A percentile compares a stretch with the other conserved stretches of the same genome.
These are phyloP conservation scores for Dynastes hyllus DNA, from an alignment of 2,888 invertebrate genomes.

Conservation along the genomic window DNA sequence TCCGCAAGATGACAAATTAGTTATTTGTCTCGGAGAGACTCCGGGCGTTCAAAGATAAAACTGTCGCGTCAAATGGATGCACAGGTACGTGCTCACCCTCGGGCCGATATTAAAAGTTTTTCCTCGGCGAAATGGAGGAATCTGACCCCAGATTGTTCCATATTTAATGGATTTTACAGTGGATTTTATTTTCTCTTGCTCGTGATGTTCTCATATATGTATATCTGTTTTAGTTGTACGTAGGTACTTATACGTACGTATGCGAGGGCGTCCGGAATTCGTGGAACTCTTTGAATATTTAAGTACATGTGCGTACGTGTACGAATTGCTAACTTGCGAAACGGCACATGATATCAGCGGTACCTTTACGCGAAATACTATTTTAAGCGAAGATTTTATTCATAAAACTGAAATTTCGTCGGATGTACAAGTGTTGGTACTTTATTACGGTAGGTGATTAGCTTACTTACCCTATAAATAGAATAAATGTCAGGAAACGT, in stretches of 20 bases:
- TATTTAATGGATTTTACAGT: slow-evolving; percentile 45
- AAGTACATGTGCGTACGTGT: slow-evolving; percentile 40
- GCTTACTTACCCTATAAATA: too few species aligned
- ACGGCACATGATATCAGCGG: slow-evolving; percentile 4
- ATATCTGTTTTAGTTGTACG: slow-evolving; percentile 24
- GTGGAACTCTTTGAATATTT: slow-evolving; percentile 42
- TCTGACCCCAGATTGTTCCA: slow-evolving; percentile 41
- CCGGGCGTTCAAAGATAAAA: slow-evolving; percentile 62
- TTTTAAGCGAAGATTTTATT: slow-evolving; percentile 18
- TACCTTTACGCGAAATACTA: slow-evolving; percentile 4
- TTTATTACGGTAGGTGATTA: slow-evolving; percentile 1
- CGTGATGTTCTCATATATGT: slow-evolving; percentile 16
- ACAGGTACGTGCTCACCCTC: slow-evolving; percentile 63
- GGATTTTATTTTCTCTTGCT: slow-evolving; percentile 37
- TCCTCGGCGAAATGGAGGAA: slow-evolving; percentile 34
- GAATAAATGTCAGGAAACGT: too few species aligned
- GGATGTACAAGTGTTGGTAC: slow-evolving; percentile 6
- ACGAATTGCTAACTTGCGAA: slow-evolving; percentile 32
- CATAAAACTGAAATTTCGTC: slow-evolving; percentile 27
- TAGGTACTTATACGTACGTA: slow-evolving; percentile 2
- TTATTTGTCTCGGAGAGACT: slow-evolving; percentile 59
- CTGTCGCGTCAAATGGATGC: slow-evolving; percentile 64
- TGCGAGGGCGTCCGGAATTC: slow-evolving; percentile 20
- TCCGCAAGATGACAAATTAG: slow-evolving; percentile 60
- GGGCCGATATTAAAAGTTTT: slow-evolving; percentile 61